These are phyloP conservation scores for Poeciliopsis presidionis DNA, from an alignment of 2,797 vertebrate species.

Conservation along the genomic window DNA sequence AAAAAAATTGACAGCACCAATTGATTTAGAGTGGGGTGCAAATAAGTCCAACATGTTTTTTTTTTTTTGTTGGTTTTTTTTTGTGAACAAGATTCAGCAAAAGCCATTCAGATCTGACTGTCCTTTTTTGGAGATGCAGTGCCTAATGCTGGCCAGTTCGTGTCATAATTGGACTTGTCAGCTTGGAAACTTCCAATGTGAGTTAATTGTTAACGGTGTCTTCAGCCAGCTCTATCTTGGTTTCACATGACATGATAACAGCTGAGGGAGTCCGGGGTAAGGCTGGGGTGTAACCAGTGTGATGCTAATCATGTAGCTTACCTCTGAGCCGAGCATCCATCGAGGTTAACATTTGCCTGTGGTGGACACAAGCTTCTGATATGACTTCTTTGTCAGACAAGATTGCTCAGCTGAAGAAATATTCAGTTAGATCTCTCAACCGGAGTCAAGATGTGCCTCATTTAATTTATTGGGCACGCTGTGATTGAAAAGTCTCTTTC, in stretches of 20 bases:
- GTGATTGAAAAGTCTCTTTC: neutral
- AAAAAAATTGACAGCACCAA: neutral
- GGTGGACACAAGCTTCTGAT: neutral
- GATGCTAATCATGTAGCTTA: constrained; percentile 15
- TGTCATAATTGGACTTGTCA: constrained; percentile 73
- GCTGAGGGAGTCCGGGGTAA: constrained; percentile 44
- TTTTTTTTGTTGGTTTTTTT: neutral
- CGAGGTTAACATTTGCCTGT: neutral
- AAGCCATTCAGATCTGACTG: constrained; percentile 38
- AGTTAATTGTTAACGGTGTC: constrained; percentile 73
- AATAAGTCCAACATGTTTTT: constrained; percentile 8
- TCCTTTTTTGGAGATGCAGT: constrained; percentile 15
- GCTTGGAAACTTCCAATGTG: constrained; percentile 66
- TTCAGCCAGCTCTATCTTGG: constrained; percentile 60
- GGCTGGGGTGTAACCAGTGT: neutral
- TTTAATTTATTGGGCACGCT: neutral
- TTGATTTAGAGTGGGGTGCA: neutral
- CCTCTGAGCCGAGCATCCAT: constrained; percentile 3
- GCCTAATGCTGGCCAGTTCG: constrained; percentile 27
- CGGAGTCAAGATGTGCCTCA: neutral
- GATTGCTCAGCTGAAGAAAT: neutral
- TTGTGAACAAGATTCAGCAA: constrained; percentile 6
- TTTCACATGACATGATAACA: constrained; percentile 75
- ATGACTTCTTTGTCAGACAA: neutral
- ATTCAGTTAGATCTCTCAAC: neutral